Base-by-base conservation (phyloP, 2,888 invertebrate genomes). In the Amblyteles armatorius region DNA sequence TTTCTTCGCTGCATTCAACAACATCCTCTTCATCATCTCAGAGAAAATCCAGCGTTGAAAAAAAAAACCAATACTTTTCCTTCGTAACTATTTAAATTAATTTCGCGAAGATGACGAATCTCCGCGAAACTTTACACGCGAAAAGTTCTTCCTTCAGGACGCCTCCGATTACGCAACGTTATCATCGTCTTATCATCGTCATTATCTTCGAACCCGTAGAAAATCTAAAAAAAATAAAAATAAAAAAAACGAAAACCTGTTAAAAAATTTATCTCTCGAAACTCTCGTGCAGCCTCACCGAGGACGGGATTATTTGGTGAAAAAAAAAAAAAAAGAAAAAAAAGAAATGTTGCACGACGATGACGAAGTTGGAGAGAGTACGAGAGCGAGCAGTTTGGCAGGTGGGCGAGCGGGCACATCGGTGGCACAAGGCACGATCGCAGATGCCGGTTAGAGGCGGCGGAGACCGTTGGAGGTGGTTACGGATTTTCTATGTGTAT, bases 401-500 rank as follows among this genome's bases (percentile, higher is more conserved):
- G 74, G 74, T 74, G 60, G 48, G 48, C 60, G 44, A 63, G 44
- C 44, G 60, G 29, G 48, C 16, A 22, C 57, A 11, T 26, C 52
- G 29, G 29, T 63, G 63, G 69, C 19, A 73, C 60, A 11, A 19
- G 44, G 63, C 74, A 19, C 0, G 60, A 60, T 26, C 52, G 57
- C 69, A 65, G 82, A 82, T 71, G 22, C 44, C 63, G 57, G 60
- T 65, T 79, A 73, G 57, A n/a, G 52, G 55, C 33, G 26, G 13
- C 26, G 13, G 13, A 63, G 63, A 52, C 50, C 63, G 68, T 67
- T 36, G 57, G 22, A 67, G 57, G 79, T 79, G 65, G 73, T 71
- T 13, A 73, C 33, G 57, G 44, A 73, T 81, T 55, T 67, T 83
- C 48, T 77, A 67, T 69, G 82, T 76, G 74, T 48, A 68, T 50